A percentile compares a stretch with the other conserved stretches of the same genome.
phyloP scores from a whole-genome alignment of 2,113 vertebrate species.

The Brachionichthys hirsutus region DNA sequence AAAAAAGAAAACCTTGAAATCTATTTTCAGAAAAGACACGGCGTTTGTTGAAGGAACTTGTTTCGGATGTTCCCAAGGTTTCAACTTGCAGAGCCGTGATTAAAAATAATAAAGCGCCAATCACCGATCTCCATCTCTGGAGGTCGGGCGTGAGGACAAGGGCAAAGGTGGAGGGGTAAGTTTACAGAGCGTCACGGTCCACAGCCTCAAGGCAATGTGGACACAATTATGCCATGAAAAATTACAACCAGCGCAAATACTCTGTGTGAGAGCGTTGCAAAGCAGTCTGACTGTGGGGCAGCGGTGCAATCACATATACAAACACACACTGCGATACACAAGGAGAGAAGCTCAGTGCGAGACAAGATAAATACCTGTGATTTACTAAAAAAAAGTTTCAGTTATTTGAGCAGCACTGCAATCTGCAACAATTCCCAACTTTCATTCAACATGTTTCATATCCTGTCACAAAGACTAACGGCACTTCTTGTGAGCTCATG shows the following conservation, averaged over 20 bases:
- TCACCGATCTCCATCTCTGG: constrained; percentile 6
- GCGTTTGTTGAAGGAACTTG: constrained; percentile 7
- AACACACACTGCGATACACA: not conserved
- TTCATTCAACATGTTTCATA: constrained; percentile 36
- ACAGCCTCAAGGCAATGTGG: constrained; percentile 22
- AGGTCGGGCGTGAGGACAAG: not conserved
- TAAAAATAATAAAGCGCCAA: constrained; percentile 11
- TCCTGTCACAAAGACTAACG: constrained; percentile 51
- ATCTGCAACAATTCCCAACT: constrained; percentile 37
- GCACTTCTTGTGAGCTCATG: constrained; percentile 25
- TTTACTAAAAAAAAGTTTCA: constrained; percentile 36
- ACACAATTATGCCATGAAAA: constrained; percentile 43
- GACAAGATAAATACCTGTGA: constrained; percentile 41
- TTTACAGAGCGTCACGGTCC: constrained; percentile 2
- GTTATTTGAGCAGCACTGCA: constrained; percentile 15
- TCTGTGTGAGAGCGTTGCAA: constrained; percentile 11
- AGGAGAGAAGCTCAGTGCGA: constrained; percentile 8
- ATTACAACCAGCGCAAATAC: constrained; percentile 37
- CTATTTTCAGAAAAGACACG: constrained; percentile 1
- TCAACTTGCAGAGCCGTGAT: constrained; percentile 17
- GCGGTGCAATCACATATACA: constrained; percentile 2
- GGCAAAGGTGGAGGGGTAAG: not conserved
- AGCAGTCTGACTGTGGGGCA: constrained; percentile 2
- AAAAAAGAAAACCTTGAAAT: not conserved
- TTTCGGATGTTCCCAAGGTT: constrained; percentile 13